Evolutionary conservation across 2,797 vertebrate species (phyloP), one percentile per base, ranked within the genome.

Genomic region (Sebastes kiyomatsui): DNA sequence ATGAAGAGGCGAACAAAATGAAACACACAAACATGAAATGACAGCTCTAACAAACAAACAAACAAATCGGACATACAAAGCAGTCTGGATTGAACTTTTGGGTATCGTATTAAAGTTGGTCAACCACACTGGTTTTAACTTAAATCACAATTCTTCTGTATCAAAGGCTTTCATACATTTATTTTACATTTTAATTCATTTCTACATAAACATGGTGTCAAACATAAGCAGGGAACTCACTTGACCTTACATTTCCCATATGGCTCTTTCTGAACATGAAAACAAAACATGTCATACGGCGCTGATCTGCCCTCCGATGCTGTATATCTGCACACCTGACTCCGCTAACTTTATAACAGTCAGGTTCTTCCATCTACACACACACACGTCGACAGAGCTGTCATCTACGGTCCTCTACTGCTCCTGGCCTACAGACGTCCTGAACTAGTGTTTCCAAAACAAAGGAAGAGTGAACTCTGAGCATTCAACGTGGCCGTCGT

Each of bases 401-500:
- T 81, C 81, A 75, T 79, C 83, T 72, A 72, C 3, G 23, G 64
- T 80, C 76, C 68, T 82, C 42, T 88, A 67, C 78, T 62, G 67
- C 20, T 60, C 59, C 74, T 64, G 78, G 62, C 69, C 85, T 79
- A 88, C 75, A 81, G 75, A 71, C 56, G 42, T 85, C 74, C 88
- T 88, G 78, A 82, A 75, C 89, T 85, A 90, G 46, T 56, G 69
- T 84, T 84, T 82, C 84, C 85, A 81, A 80, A 89, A 87, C 80
- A 87, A 87, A 74, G 67, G 77, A 87, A 74, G 82, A 83, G 86
- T 59, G 80, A 87, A 85, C 82, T 79, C 68, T 60, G 79, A 73
- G 68, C 74, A 62, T 83, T 96, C 94, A 96, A 81, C 93, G 95
- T 38, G 94, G 95, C 70, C 94, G 92, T 61, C 93, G 88, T 35